Percentiles rank a stretch among this genome's conserved stretches.
phyloP scores from a whole-genome alignment of 1,140 invertebrate species.

The Meloidogyne exigua region DNA sequence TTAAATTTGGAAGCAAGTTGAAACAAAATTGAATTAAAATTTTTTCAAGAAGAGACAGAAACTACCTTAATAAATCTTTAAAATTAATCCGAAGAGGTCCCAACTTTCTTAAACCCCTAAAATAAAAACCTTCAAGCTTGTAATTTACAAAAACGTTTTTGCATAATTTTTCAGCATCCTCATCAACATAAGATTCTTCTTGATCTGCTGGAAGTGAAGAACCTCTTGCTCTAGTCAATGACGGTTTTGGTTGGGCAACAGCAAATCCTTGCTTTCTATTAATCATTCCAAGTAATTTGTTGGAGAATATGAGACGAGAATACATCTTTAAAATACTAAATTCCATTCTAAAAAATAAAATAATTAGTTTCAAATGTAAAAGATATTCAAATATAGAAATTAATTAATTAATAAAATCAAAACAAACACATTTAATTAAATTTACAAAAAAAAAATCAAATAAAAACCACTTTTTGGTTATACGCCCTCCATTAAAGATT shows the following conservation, averaged over 20 bases:
- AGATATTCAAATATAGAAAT: too few species aligned
- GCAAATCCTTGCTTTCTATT: background rate
- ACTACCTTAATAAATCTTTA: too few species aligned
- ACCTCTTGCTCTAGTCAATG: background rate
- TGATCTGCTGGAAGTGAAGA: background rate
- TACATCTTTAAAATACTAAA: background rate
- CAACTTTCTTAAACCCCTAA: too few species aligned
- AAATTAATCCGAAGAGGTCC: too few species aligned
- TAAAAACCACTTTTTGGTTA: too few species aligned
- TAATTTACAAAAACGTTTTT: slow-evolving; percentile 3
- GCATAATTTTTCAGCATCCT: slow-evolving; percentile 12
- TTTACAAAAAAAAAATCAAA: too few species aligned
- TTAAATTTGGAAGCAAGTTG: too few species aligned
- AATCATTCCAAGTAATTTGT: background rate
- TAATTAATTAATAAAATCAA: too few species aligned
- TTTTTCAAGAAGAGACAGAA: too few species aligned
- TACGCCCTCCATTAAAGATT: too few species aligned
- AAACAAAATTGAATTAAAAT: too few species aligned
- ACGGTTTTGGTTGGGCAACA: background rate
- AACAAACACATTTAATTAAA: too few species aligned
- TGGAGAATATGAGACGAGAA: background rate
- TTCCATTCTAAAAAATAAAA: background rate
- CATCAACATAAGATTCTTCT: slow-evolving; percentile 9
- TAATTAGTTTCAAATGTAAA: background rate
- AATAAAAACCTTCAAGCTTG: slow-evolving; percentile 7